phyloP scores from a whole-genome alignment of 2,797 vertebrate genomes.

The Cossypha dichroa region DNA sequence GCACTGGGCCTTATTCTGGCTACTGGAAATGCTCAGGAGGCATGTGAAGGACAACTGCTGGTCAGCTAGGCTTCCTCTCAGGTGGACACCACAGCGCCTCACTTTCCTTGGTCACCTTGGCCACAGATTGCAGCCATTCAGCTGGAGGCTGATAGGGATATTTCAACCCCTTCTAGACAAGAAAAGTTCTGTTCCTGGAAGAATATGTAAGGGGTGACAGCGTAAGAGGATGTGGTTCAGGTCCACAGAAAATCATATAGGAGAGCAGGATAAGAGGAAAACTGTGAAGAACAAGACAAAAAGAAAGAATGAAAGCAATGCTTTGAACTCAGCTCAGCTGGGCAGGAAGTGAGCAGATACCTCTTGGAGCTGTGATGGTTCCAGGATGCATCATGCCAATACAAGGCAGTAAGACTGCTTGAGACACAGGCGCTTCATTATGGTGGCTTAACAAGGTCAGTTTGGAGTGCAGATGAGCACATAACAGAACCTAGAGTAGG shows the following conservation, averaged over 20 bases:
- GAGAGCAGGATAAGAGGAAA: not conserved
- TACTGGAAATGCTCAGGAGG: not conserved
- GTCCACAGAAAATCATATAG: not conserved
- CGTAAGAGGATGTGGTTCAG: not conserved
- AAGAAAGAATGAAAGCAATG: not conserved
- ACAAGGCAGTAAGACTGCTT: not conserved
- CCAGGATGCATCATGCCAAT: not conserved
- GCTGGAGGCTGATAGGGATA: not conserved
- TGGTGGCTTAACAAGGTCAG: not conserved
- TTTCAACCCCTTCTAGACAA: not conserved
- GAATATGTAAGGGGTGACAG: not conserved
- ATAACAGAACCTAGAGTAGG: not conserved
- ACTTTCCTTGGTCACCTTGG: not conserved
- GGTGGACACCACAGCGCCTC: not conserved
- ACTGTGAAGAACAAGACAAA: not conserved
- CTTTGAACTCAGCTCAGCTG: not conserved
- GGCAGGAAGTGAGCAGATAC: not conserved
- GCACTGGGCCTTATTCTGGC: not conserved
- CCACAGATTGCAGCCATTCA: not conserved
- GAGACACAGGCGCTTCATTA: not conserved
- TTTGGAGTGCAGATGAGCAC: not conserved
- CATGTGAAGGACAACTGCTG: not conserved
- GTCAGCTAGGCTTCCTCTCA: not conserved
- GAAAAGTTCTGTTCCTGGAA: not conserved
- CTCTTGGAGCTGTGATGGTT: not conserved